Evolutionary conservation across 2,888 invertebrate species (phyloP).

Genomic region (Lycophotia porphyrea): DNA sequence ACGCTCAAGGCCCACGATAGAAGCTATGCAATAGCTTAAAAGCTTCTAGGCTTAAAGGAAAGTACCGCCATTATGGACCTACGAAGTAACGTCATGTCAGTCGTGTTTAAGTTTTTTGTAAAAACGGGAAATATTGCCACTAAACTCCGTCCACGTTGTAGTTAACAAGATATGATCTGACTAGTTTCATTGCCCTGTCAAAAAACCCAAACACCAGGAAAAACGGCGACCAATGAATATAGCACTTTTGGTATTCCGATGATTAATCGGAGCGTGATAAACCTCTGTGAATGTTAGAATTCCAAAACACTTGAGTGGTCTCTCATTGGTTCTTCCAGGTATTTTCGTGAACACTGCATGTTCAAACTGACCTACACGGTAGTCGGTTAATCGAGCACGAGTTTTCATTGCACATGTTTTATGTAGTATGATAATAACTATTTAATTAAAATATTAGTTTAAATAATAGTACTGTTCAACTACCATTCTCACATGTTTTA

Average conservation of each 20-base stretch:
- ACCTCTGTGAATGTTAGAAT: background rate
- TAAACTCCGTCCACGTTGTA: background rate
- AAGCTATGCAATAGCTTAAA: no score
- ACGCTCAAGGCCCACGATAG: no score
- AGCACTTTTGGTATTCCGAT: background rate
- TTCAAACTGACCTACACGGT: background rate
- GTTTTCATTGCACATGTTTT: background rate
- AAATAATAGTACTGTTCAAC: constrained; percentile 26
- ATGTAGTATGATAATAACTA: background rate
- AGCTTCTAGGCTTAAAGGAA: no score
- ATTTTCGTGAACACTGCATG: background rate
- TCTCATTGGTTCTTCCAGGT: background rate
- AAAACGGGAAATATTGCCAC: no score
- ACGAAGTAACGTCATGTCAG: no score
- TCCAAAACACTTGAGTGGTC: background rate
- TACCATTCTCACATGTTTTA: constrained; percentile 13
- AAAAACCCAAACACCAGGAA: background rate
- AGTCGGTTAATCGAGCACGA: background rate
- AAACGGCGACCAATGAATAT: background rate
- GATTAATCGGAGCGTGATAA: background rate
- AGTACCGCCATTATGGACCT: no score
- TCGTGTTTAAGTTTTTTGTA: no score
- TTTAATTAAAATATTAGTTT: background rate
- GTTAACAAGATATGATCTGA: background rate
- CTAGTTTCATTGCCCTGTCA: background rate